phyloP scores from a whole-genome alignment of 2,797 vertebrate genomes.

The Taeniopygia guttata region DNA sequence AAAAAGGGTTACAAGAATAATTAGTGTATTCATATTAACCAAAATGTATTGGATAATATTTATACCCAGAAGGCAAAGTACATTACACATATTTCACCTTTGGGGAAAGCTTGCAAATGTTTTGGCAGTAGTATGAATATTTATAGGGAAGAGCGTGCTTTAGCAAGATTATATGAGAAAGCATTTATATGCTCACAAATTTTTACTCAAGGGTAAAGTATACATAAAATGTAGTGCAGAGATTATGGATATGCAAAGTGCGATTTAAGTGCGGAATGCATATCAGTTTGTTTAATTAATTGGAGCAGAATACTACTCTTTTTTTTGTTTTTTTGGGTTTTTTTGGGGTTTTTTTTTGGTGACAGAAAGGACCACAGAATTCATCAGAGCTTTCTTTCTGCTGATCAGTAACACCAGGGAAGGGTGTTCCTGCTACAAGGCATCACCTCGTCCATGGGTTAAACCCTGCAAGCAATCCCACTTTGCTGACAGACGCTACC shows the following conservation, averaged over 20 bases:
- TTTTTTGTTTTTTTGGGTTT: not conserved
- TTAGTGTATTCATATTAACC: constrained; percentile 85
- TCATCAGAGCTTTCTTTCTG: not conserved
- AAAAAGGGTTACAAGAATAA: constrained; percentile 83
- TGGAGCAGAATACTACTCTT: constrained; percentile 64
- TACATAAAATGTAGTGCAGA: constrained; percentile 75
- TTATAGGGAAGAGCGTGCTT: constrained; percentile 78
- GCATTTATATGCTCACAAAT: constrained; percentile 78
- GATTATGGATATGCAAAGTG: constrained; percentile 81
- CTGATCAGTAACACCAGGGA: not conserved
- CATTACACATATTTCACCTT: constrained; percentile 82
- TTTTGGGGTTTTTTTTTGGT: not conserved
- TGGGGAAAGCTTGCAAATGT: constrained; percentile 80
- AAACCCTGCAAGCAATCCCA: not conserved
- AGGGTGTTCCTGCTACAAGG: not conserved
- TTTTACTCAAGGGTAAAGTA: constrained; percentile 81
- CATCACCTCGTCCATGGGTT: not conserved
- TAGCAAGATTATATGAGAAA: constrained; percentile 82
- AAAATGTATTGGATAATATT: constrained; percentile 84
- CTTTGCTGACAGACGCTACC: not conserved
- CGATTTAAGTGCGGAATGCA: constrained; percentile 69
- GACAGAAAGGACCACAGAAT: constrained; percentile 34
- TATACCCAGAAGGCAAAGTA: constrained; percentile 83
- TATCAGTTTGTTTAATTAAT: constrained; percentile 81
- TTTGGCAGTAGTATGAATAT: constrained; percentile 83